Evolutionary conservation across 2,113 vertebrate genomes (phyloP).

Genomic region (Crotalus tigris): DNA sequence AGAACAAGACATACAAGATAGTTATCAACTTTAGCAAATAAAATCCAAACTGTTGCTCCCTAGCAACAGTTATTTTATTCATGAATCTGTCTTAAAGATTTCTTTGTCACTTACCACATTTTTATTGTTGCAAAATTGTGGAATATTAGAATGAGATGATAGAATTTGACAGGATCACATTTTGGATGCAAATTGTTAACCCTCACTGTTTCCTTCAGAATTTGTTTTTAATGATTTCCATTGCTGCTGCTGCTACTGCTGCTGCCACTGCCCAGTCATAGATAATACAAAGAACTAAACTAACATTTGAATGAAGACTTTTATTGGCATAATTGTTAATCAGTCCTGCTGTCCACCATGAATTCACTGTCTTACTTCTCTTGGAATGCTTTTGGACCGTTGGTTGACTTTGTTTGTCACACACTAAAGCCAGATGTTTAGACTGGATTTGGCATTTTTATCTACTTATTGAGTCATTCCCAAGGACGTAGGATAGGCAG

Average conservation of each 20-base stretch:
- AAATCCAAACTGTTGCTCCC: background rate
- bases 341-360: background rate
- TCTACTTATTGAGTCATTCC: background rate
- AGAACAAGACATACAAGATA: background rate
- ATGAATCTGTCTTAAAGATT: background rate
- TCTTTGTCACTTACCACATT: background rate
- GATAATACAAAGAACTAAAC: background rate
- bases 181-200: background rate
- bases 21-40: background rate
- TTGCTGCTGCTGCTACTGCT: background rate
- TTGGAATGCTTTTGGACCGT: background rate
- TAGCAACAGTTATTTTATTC: background rate
- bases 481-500: background rate
- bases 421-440: background rate
- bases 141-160: background rate
- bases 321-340: background rate
- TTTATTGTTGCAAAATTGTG: background rate
- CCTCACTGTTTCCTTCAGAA: background rate
- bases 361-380: background rate
- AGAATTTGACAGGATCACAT: background rate
- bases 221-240: background rate
- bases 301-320: background rate
- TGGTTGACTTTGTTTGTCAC: background rate
- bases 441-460: background rate
- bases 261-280: background rate